phyloP scores from a whole-genome alignment of 1,140 invertebrate species.

The Phocides pigmalion region DNA sequence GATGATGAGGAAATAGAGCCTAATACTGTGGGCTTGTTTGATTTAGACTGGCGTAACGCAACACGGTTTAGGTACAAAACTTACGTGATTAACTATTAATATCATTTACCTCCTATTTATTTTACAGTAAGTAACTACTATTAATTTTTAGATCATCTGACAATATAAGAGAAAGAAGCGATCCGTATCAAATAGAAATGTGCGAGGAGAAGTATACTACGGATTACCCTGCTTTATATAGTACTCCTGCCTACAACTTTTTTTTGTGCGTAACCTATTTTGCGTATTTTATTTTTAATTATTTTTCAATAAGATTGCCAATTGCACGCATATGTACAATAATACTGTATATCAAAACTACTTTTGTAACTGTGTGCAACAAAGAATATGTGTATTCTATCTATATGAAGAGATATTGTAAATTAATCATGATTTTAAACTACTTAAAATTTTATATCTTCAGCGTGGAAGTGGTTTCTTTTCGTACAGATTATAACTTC shows the following conservation, averaged over 20 bases:
- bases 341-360: no score
- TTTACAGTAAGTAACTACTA: background rate
- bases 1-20: slow-evolving; percentile 24
- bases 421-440: background rate
- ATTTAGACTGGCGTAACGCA: slow-evolving; percentile 53
- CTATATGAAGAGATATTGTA: background rate
- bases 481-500: slow-evolving; percentile 49
- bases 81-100: background rate
- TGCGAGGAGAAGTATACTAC: slow-evolving; percentile 59
- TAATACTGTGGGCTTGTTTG: slow-evolving; percentile 42
- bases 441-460: slow-evolving; percentile 11
- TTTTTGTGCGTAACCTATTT: slow-evolving; percentile 62
- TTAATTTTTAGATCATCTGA: slow-evolving; percentile 27
- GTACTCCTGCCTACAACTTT: slow-evolving; percentile 70
- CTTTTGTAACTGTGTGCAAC: no score
- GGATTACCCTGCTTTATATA: slow-evolving; percentile 56
- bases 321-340: no score
- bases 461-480: slow-evolving; percentile 66
- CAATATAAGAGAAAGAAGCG: slow-evolving; percentile 20
- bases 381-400: no score
- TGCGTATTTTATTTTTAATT: background rate
- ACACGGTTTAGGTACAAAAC: slow-evolving; percentile 1
- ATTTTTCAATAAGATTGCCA: no score
- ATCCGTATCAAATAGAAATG: slow-evolving; percentile 44
- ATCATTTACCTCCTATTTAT: no score